These are phyloP conservation scores for Porites rus DNA, from an alignment of 92 coral and sea anemone species.

Conservation along the genomic window DNA sequence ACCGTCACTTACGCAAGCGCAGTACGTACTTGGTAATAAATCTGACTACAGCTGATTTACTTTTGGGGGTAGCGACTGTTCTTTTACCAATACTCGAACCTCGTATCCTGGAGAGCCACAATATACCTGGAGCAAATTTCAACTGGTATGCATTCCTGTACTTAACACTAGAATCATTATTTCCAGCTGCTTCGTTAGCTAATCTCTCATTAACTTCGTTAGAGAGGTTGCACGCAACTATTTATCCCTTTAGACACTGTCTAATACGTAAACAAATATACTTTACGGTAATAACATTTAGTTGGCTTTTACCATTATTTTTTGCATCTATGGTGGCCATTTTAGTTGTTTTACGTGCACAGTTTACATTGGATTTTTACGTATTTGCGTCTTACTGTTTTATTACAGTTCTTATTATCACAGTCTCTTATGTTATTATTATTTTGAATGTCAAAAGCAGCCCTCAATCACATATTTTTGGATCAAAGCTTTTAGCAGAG, in stretches of 20 bases:
- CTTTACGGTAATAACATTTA: too few species aligned
- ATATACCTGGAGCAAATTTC: neutral
- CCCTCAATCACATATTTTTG: too few species aligned
- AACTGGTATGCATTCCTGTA: neutral
- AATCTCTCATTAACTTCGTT: neutral
- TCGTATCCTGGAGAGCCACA: neutral
- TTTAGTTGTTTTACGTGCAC: too few species aligned
- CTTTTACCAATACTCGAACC: neutral
- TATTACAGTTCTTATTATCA: too few species aligned
- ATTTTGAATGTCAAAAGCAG: too few species aligned
- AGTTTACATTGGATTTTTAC: too few species aligned
- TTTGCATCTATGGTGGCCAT: too few species aligned
- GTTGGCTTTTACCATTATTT: too few species aligned
- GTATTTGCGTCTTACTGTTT: too few species aligned
- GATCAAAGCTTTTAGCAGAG: neutral
- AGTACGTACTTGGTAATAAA: constrained; percentile 13
- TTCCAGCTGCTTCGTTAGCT: neutral
- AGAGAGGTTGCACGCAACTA: constrained; percentile 9
- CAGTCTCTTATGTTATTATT: too few species aligned
- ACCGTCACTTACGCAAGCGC: constrained; percentile 23
- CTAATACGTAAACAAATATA: too few species aligned
- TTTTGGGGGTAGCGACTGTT: neutral
- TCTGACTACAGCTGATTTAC: constrained; percentile 17
- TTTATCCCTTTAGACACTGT: constrained; percentile 13
- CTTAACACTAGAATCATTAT: neutral